Conservation (phyloP, 2,888 invertebrate genomes). For the Drosophila maculinotata region DNA sequence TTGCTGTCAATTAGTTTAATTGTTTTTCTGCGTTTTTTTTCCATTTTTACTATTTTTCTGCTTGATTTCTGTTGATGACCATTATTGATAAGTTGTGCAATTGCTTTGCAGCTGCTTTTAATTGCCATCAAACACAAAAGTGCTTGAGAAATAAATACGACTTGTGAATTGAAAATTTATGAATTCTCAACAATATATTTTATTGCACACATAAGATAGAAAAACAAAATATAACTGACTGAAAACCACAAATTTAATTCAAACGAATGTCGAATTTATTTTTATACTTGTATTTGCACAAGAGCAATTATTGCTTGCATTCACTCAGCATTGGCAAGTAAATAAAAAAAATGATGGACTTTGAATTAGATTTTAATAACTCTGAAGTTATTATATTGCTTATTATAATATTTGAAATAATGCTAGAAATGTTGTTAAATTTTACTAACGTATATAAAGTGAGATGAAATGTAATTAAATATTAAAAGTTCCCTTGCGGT, state of each 20-base stretch:
- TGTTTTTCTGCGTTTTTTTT: conserved; percentile 60
- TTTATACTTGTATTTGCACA: too few species aligned
- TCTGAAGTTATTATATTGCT: too few species aligned
- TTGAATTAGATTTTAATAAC: too few species aligned
- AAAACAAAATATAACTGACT: background rate
- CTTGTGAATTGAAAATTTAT: background rate
- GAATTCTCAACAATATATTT: conserved; percentile 2
- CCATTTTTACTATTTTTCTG: conserved; percentile 18
- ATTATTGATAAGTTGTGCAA: conserved; percentile 50
- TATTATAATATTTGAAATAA: too few species aligned
- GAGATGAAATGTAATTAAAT: too few species aligned
- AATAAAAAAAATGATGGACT: too few species aligned
- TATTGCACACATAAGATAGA: background rate
- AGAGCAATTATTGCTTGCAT: too few species aligned
- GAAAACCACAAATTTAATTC: background rate
- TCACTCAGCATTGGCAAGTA: too few species aligned
- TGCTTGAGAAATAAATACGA: conserved; percentile 3
- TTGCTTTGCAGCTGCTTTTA: conserved; percentile 36
- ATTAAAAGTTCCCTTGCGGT: too few species aligned
- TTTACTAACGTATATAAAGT: too few species aligned
- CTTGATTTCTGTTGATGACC: conserved; percentile 37
- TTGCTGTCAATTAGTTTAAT: conserved; percentile 78
- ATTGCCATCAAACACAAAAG: conserved; percentile 26
- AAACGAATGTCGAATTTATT: too few species aligned
- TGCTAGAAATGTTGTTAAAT: too few species aligned